Conservation (phyloP, 2,113 vertebrate species). For the Clupea harengus region DNA sequence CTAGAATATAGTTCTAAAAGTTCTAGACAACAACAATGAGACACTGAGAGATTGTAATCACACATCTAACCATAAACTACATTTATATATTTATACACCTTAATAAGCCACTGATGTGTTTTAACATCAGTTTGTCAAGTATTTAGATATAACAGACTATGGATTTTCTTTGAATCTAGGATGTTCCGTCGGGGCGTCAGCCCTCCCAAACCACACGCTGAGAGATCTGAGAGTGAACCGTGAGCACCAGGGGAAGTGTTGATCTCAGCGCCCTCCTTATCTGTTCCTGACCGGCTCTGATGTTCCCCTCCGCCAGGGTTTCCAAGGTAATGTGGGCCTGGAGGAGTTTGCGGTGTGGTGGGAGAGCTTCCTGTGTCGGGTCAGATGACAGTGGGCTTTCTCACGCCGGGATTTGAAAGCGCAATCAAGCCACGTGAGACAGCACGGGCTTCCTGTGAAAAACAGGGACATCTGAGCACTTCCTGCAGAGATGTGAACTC, state of each 20-base stretch:
- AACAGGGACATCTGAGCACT: not conserved
- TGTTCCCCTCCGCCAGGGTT: conserved; percentile 16
- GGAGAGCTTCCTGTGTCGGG: not conserved
- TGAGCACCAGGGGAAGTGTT: not conserved
- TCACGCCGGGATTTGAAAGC: not conserved
- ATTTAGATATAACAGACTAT: not conserved
- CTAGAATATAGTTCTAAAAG: not conserved
- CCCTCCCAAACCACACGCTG: not conserved
- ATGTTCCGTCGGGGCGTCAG: not conserved
- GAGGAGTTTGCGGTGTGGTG: not conserved
- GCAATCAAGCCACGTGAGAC: not conserved
- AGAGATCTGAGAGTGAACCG: not conserved
- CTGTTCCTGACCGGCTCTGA: not conserved
- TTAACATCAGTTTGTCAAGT: not conserved
- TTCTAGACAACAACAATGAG: not conserved
- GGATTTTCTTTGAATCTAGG: not conserved
- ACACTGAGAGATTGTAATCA: not conserved
- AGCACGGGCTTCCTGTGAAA: not conserved
- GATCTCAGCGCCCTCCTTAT: conserved; percentile 7
- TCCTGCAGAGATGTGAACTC: not conserved
- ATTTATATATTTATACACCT: not conserved
- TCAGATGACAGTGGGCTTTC: conserved; percentile 4
- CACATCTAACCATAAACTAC: not conserved
- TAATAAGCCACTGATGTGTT: not conserved
- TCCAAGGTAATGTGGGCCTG: not conserved